Evolutionary conservation across 2,888 invertebrate species (phyloP).

Genomic region (Melieria crassipennis): DNA sequence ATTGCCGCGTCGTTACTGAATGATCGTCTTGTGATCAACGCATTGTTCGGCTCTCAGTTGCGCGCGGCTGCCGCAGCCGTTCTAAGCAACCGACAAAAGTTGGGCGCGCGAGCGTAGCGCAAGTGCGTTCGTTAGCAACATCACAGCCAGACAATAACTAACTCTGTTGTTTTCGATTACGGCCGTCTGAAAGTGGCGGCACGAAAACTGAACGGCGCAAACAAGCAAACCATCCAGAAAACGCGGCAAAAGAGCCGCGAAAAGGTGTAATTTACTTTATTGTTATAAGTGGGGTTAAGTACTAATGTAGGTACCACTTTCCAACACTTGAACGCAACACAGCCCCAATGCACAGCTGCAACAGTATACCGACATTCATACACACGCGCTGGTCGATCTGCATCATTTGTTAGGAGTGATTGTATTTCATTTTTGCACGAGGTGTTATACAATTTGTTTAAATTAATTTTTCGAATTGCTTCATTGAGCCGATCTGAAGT

Average conservation of each 20-base stretch:
- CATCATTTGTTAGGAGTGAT: slow-evolving; percentile 51
- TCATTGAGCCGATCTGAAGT: slow-evolving; percentile 36
- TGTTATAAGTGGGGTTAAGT: slow-evolving; percentile 60
- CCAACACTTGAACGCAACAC: slow-evolving; percentile 33
- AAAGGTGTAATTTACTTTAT: slow-evolving; percentile 56
- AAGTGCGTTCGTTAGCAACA: slow-evolving; percentile 4
- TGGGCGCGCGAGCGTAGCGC: too few species aligned
- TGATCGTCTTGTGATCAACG: slow-evolving; percentile 48
- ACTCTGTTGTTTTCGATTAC: slow-evolving; percentile 19
- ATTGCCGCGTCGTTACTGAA: background rate
- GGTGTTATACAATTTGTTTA: slow-evolving; percentile 64
- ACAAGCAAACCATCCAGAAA: background rate
- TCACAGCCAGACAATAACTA: slow-evolving; percentile 14
- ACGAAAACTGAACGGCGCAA: background rate
- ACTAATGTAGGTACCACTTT: slow-evolving; percentile 47
- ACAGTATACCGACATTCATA: background rate
- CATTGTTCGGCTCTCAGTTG: slow-evolving; percentile 47
- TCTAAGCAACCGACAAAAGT: background rate
- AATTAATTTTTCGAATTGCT: slow-evolving; percentile 54
- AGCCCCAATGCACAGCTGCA: slow-evolving; percentile 15
- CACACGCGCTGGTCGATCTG: slow-evolving; percentile 22
- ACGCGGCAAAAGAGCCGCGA: slow-evolving; percentile 16
- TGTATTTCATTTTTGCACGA: slow-evolving; percentile 36
- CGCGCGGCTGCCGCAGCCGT: slow-evolving; percentile 3
- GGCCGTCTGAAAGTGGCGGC: slow-evolving; percentile 16